Conservation (phyloP, 1,140 invertebrate species). For the Oppia nitens region DNA sequence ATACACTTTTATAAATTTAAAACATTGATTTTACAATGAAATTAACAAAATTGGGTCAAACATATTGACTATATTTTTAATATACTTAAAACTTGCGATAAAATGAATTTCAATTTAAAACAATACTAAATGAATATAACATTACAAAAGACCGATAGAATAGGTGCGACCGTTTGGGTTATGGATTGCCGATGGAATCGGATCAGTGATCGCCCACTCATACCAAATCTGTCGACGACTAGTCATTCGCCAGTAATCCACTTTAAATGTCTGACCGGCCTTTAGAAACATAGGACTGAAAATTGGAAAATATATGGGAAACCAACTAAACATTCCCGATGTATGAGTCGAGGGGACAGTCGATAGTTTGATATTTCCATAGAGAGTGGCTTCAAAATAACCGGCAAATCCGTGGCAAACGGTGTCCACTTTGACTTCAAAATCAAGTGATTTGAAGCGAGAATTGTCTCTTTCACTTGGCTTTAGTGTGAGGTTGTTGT, state of each 20-base stretch:
- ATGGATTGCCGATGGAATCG: constrained; percentile 45
- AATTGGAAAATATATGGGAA: constrained; percentile 84
- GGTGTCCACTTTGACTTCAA: constrained; percentile 49
- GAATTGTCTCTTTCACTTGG: constrained; percentile 38
- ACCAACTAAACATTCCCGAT: constrained; percentile 88
- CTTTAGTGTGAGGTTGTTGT: constrained; percentile 27
- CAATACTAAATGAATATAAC: not conserved
- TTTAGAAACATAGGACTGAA: constrained; percentile 56
- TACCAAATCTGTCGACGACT: constrained; percentile 77
- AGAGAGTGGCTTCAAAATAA: constrained; percentile 78
- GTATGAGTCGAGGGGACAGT: constrained; percentile 76
- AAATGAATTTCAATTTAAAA: too few species aligned
- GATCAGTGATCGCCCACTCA: constrained; percentile 69
- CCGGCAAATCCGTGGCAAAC: constrained; percentile 84
- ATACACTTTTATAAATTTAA: too few species aligned
- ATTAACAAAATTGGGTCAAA: too few species aligned
- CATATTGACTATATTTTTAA: too few species aligned
- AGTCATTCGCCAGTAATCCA: constrained; percentile 68
- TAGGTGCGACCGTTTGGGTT: constrained; percentile 64
- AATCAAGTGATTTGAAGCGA: constrained; percentile 48
- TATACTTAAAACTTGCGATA: too few species aligned
- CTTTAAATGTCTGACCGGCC: constrained; percentile 46
- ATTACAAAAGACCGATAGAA: constrained; percentile 36
- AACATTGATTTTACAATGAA: too few species aligned
- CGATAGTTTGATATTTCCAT: constrained; percentile 55